Conservation (phyloP, 2,888 invertebrate species). For the Cenopis cana region DNA sequence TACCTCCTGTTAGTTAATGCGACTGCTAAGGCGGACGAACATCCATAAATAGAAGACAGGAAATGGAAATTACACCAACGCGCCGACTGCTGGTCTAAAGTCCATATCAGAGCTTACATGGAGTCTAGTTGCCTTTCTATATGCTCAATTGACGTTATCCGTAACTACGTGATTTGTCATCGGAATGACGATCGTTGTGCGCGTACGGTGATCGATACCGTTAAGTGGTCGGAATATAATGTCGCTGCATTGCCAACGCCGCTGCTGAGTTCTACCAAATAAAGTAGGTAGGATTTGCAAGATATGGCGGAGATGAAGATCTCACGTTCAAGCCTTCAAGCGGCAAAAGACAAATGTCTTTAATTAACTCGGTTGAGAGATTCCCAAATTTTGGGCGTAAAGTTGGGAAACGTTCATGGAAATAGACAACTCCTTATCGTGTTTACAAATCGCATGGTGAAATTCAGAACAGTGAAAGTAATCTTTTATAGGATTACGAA, state of each 20-base stretch:
- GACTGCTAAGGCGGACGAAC: constrained; percentile 14
- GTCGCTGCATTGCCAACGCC: constrained; percentile 70
- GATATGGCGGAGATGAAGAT: neutral
- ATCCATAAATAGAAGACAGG: constrained; percentile 39
- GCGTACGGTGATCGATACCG: constrained; percentile 67
- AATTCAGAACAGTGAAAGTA: too few species aligned
- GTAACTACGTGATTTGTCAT: constrained; percentile 48
- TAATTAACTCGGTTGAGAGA: too few species aligned
- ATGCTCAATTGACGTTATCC: constrained; percentile 40
- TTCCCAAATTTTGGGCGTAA: too few species aligned
- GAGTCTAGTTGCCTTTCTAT: constrained; percentile 17
- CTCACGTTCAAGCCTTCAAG: too few species aligned
- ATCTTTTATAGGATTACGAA: too few species aligned
- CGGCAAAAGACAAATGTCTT: too few species aligned
- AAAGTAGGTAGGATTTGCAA: neutral
- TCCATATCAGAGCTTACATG: constrained; percentile 16
- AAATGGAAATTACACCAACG: constrained; percentile 37
- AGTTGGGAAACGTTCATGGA: too few species aligned
- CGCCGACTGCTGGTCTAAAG: constrained; percentile 34
- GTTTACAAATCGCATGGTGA: too few species aligned
- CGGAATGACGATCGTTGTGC: constrained; percentile 56
- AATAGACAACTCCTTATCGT: too few species aligned
- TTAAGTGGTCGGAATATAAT: constrained; percentile 75
- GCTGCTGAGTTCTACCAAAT: constrained; percentile 45
- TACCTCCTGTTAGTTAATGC: neutral